Percentiles rank a stretch among this genome's conserved stretches.
Conservation (phyloP, 2,888 invertebrate species). For the Melinaea menophilus region DNA sequence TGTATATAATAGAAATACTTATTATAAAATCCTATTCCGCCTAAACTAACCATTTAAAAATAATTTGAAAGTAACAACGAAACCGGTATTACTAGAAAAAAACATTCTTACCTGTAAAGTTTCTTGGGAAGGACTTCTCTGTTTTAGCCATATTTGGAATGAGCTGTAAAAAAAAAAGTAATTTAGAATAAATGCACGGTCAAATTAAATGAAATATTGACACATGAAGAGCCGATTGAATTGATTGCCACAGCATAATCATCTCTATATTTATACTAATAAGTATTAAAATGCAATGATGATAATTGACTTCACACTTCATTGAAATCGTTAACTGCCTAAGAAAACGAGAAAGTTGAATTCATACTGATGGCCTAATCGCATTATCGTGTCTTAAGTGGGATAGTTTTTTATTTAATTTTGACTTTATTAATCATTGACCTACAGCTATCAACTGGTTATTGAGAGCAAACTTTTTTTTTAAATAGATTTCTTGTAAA, state of each 20-base stretch:
- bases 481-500: no score
- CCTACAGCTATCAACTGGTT: conserved; percentile 6
- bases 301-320: conserved; percentile 33
- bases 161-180: conserved; percentile 50
- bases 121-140: conserved; percentile 73
- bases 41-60: conserved; percentile 6
- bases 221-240: conserved; percentile 2
- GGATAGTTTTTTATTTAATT: neutral
- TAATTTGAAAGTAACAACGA: conserved; percentile 10
- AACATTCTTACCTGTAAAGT: conserved; percentile 64
- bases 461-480: conserved; percentile 4
- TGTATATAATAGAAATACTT: neutral
- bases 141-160: conserved; percentile 73
- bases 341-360: conserved; percentile 20
- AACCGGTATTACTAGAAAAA: conserved; percentile 11
- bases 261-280: neutral
- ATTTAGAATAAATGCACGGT: conserved; percentile 9
- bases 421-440: neutral
- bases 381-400: conserved; percentile 1
- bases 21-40: neutral
- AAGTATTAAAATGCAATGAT: conserved; percentile 6
- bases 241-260: conserved; percentile 1
- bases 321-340: conserved; percentile 26
- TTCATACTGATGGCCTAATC: conserved; percentile 3
- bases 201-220: conserved; percentile 3